Conservation (phyloP, 2,888 invertebrate species). For the Cephalotes varians region DNA sequence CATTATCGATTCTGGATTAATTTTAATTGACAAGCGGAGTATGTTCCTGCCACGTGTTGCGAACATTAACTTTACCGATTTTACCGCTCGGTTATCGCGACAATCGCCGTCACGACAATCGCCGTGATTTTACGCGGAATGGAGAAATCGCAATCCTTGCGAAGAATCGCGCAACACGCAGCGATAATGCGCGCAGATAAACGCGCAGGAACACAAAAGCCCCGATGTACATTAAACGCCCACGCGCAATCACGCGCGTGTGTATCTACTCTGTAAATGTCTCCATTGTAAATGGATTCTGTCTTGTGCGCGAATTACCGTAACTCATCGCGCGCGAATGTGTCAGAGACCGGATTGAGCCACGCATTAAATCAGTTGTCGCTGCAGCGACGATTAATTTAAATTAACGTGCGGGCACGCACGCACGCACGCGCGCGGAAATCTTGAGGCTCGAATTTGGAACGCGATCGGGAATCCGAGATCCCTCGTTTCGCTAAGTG, state of each 20-base stretch:
- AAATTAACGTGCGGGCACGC: slow-evolving; percentile 61
- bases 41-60: not conserved
- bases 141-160: not conserved
- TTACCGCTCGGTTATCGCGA: not conserved
- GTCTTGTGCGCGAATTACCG: slow-evolving; percentile 73
- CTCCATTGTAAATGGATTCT: slow-evolving; percentile 73
- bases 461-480: not conserved
- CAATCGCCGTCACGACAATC: not conserved
- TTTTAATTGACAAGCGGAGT: not conserved
- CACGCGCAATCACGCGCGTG: slow-evolving; percentile 25
- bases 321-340: slow-evolving; percentile 70
- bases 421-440: slow-evolving; percentile 22
- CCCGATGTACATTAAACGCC: slow-evolving; percentile 35
- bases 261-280: slow-evolving; percentile 67
- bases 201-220: slow-evolving; percentile 9
- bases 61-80: slow-evolving; percentile 19
- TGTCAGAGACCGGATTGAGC: slow-evolving; percentile 72
- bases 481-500: not conserved
- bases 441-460: slow-evolving; percentile 48
- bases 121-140: not conserved
- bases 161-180: not conserved
- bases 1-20: slow-evolving; percentile 22
- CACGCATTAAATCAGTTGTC: slow-evolving; percentile 73
- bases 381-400: slow-evolving; percentile 68
- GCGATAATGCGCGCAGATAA: slow-evolving; percentile 14